These are phyloP conservation scores for Proctacanthus coquilletti DNA, from an alignment of 1,140 invertebrate species.

Conservation along the genomic window DNA sequence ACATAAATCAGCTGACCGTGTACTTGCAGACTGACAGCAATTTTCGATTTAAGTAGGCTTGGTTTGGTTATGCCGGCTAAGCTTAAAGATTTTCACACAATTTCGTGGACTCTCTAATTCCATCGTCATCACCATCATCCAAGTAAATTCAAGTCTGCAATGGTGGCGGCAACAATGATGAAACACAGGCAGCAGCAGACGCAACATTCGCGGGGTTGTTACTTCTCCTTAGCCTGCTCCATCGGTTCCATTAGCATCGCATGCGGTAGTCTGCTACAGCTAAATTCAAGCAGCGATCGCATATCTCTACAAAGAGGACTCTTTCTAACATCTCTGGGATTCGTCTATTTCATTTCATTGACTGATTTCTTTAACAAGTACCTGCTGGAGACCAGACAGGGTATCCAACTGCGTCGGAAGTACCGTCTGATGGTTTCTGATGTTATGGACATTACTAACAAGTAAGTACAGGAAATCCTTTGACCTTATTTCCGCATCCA, in stretches of 20 bases:
- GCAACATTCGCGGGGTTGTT: conserved; percentile 15
- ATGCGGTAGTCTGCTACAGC: conserved; percentile 26
- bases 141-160: no score
- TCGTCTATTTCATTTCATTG: conserved; percentile 44
- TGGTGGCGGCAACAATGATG: no score
- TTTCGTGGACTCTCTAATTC: no score
- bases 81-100: no score
- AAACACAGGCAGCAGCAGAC: no score
- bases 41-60: no score
- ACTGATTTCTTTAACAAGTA: conserved; percentile 43
- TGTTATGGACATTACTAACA: conserved; percentile 51
- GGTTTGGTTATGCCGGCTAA: no score
- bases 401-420: conserved; percentile 37
- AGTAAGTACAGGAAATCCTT: conserved; percentile 35
- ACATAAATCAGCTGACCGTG: no score
- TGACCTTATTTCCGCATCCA: no score
- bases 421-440: conserved; percentile 43
- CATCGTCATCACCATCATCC: no score
- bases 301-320: conserved; percentile 38
- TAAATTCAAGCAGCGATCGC: conserved; percentile 28
- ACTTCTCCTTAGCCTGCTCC: conserved; percentile 26
- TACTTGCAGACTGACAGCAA: no score
- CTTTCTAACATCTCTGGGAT: conserved; percentile 38
- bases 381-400: conserved; percentile 36
- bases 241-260: conserved; percentile 27